Conservation (phyloP, 2,888 invertebrate genomes). For the Noctua fimbriata region DNA sequence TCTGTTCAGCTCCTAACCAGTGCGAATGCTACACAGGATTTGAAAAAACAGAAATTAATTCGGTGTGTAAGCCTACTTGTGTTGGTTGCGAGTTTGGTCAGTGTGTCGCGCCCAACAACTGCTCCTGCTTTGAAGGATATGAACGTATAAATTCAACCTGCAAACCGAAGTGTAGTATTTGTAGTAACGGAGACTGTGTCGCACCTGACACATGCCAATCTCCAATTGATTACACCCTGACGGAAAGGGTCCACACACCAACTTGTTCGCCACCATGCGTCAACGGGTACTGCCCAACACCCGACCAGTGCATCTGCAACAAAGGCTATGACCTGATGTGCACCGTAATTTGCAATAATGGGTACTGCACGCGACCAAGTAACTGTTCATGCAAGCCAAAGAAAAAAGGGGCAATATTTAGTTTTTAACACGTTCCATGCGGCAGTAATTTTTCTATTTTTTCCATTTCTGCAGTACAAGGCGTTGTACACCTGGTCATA, state of each 20-base stretch:
- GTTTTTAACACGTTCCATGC: background rate
- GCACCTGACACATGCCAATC: background rate
- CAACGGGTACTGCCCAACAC: background rate
- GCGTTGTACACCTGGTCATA: too few species aligned
- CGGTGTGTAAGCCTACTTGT: slow-evolving; percentile 41
- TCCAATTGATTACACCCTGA: background rate
- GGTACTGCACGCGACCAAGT: slow-evolving; percentile 79
- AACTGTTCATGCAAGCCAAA: slow-evolving; percentile 65
- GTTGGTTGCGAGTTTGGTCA: slow-evolving; percentile 51
- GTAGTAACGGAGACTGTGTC: slow-evolving; percentile 60
- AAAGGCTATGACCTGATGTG: slow-evolving; percentile 14
- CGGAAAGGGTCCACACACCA: slow-evolving; percentile 63
- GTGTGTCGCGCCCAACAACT: slow-evolving; percentile 46
- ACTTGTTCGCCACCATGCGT: background rate
- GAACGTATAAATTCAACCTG: slow-evolving; percentile 14
- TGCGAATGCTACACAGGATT: slow-evolving; percentile 42
- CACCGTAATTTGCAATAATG: slow-evolving; percentile 58
- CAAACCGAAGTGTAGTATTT: slow-evolving; percentile 49
- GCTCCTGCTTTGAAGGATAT: slow-evolving; percentile 52
- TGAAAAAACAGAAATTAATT: slow-evolving; percentile 5
- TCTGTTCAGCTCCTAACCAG: slow-evolving; percentile 23
- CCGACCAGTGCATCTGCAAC: background rate
- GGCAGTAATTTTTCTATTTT: too few species aligned
- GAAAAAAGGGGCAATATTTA: slow-evolving; percentile 17
- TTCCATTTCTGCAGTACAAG: too few species aligned